Conservation (phyloP, 2,888 invertebrate species). For the Epinotia ramella region DNA sequence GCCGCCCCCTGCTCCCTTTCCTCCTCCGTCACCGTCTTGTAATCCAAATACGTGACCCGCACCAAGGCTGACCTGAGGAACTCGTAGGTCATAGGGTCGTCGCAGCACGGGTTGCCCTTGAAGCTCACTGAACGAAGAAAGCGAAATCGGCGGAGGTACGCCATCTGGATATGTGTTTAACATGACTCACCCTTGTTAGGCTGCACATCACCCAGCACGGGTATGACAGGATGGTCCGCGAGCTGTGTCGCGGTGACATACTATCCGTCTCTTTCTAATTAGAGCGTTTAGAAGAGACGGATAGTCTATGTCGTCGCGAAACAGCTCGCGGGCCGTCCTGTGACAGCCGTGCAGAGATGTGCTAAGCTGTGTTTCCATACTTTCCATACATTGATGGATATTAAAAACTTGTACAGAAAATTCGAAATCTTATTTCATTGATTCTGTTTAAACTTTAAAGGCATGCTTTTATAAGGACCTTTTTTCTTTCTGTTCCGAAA, state of each 20-base stretch:
- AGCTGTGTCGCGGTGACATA: too few relatives aligned
- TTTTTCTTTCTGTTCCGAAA: background rate
- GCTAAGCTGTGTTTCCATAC: too few relatives aligned
- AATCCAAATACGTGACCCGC: constrained; percentile 90
- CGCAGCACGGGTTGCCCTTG: constrained; percentile 92
- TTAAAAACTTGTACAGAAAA: background rate
- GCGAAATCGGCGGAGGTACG: constrained; percentile 89
- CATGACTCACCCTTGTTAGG: background rate
- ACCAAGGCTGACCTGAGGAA: constrained; percentile 90
- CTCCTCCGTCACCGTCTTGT: constrained; percentile 87
- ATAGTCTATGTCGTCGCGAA: too few relatives aligned
- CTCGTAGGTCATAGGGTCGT: constrained; percentile 87
- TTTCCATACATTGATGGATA: background rate
- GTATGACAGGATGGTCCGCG: too few relatives aligned
- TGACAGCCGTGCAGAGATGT: too few relatives aligned
- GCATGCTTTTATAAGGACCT: background rate
- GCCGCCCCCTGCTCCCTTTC: constrained; percentile 84
- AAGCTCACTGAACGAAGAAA: constrained; percentile 90
- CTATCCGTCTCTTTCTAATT: too few relatives aligned
- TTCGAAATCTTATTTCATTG: background rate
- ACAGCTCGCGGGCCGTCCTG: too few relatives aligned
- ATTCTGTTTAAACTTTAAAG: background rate
- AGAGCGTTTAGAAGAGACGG: too few relatives aligned
- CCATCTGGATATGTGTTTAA: constrained; percentile 78
- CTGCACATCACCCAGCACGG: background rate